phyloP scores from a whole-genome alignment of 2,797 vertebrate genomes.

The Phataginus tetradactyla region DNA sequence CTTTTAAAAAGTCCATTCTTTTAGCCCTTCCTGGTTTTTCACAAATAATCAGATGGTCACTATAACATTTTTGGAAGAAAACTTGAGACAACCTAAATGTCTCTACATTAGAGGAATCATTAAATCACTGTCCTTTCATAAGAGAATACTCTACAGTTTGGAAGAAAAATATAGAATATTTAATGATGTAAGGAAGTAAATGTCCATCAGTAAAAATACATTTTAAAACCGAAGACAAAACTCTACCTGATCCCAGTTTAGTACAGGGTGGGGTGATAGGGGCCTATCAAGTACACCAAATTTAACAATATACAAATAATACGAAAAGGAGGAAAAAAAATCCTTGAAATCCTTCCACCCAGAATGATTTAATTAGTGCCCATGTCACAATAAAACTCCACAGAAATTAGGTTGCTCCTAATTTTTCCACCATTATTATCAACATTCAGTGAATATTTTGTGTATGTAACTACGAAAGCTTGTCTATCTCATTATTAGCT shows the following conservation, averaged over 20 bases:
- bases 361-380: neutral
- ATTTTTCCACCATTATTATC: constrained; percentile 1
- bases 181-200: neutral
- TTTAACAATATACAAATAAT: constrained; percentile 19
- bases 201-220: neutral
- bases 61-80: neutral
- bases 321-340: neutral
- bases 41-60: neutral
- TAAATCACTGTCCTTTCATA: neutral
- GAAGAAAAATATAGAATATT: constrained; percentile 21
- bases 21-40: neutral
- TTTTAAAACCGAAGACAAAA: neutral
- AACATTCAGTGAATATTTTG: neutral
- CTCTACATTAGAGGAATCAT: neutral
- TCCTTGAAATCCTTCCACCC: neutral
- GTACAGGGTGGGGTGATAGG: neutral
- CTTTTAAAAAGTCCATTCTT: constrained; percentile 13
- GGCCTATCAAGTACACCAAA: neutral
- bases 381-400: neutral
- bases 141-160: neutral
- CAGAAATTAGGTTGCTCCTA: neutral
- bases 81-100: constrained; percentile 1
- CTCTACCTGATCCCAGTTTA: neutral
- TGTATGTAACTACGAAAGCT: neutral
- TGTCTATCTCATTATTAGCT: neutral